These are phyloP conservation scores for Orgyia antiqua DNA, from an alignment of 2,888 invertebrate species.

Conservation along the genomic window DNA sequence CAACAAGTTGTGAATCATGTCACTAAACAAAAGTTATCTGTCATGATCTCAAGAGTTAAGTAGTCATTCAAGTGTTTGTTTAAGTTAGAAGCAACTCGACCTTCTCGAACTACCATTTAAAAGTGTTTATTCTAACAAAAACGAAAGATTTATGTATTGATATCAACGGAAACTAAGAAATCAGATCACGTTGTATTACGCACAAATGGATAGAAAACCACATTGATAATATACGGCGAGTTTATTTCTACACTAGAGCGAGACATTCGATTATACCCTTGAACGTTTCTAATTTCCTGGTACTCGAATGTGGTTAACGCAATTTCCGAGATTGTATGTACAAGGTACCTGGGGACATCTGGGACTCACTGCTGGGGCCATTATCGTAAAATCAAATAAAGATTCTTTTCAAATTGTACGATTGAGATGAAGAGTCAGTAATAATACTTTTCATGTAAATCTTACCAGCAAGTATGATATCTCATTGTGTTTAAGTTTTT, in stretches of 20 bases:
- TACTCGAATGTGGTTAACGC: constrained; percentile 72
- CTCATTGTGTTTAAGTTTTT: too few species aligned
- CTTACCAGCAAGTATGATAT: too few species aligned
- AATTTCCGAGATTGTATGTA: constrained; percentile 70
- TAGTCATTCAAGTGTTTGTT: too few species aligned
- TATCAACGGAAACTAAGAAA: constrained; percentile 20
- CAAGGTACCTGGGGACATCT: constrained; percentile 57
- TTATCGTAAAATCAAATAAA: constrained; percentile 69
- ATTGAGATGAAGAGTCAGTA: constrained; percentile 49
- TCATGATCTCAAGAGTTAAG: too few species aligned
- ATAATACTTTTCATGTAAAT: constrained; percentile 5
- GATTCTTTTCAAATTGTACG: constrained; percentile 53
- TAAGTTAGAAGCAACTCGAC: too few species aligned
- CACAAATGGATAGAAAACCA: constrained; percentile 27
- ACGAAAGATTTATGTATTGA: too few species aligned
- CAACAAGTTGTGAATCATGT: too few species aligned
- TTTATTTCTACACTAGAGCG: constrained; percentile 56
- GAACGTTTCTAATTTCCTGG: constrained; percentile 77
- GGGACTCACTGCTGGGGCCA: constrained; percentile 43
- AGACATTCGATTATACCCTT: constrained; percentile 73
- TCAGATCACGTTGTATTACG: constrained; percentile 32
- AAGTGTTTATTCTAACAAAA: too few species aligned
- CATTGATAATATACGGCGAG: constrained; percentile 45
- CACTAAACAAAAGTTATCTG: too few species aligned
- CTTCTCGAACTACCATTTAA: too few species aligned